Evolutionary conservation across 1,140 invertebrate species (phyloP), one percentile per base, ranked within the genome.

Genomic region (Harlomillsia oculata): DNA sequence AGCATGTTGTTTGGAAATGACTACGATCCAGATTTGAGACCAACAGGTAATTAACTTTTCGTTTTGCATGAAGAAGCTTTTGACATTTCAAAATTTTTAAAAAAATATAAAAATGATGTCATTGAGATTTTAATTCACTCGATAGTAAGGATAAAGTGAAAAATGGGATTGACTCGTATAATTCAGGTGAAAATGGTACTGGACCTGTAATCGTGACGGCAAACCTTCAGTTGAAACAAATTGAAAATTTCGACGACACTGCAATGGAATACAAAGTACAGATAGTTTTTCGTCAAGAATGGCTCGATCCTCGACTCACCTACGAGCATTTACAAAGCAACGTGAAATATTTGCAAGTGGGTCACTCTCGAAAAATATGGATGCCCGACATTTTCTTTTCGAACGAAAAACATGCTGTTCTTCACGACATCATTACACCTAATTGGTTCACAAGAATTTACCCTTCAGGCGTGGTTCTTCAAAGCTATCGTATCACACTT

Each of bases 401-500:
- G 8, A 62, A 62, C 23, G 60, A 58, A 32, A 62, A 62, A 43
- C 34, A 28, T 26, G 55, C 50, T 4, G 13, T 28, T 11, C 5
- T 54, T 5, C 60, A 62, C 40, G 37, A 54, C 3, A 29, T 62
- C 1, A 53, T 62, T 16, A 46, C 58, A 3, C 55, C 54, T n/a
- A 62, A 62, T 46, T 9, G 50, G n/a, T 62, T 53, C 39, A 54
- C 51, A 5, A 37, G 60, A 23, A 44, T 62, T 29, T 62, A 18
- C 21, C 56, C 56, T 18, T 36, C 53, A 18, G 60, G 60, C 9
- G 36, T 11, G 28, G 44, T 62, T 29, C 36, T 57, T 8, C 51
- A 62, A 65, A 74, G 71, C 50, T 50, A 52, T 58, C n/a, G 74
- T 56, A 65, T 75, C 25, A 70, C 73, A 13, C 58, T 75, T 37